Base-by-base conservation (phyloP, 1,140 invertebrate genomes). In the Drosophila biarmipes region DNA sequence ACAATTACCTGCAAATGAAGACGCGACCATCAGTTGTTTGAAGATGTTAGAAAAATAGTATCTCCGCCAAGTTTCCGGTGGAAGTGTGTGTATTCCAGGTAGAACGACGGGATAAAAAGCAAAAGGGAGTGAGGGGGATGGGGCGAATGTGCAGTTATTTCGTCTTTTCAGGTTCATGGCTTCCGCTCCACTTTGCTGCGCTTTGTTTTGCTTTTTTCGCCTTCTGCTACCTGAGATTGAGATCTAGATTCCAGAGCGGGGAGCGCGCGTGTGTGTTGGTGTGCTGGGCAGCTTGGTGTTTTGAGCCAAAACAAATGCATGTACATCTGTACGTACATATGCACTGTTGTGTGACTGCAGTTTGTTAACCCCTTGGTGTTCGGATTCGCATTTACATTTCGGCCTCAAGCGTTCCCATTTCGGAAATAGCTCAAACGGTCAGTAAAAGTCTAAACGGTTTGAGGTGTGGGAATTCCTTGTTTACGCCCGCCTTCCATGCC, bases 181-280 rank as follows among this genome's bases (percentile, higher is more conserved):
- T 85, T 85, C 81, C 81, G 81, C 79, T 85, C 81, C 67, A 85
- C 73, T 78, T 85, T 66, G 48, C 73, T 74, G 73, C 52, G 62
- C 62, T 86, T 86, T 85, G 75, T 74, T 86, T 77, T 84, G 57
- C 38, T 72, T 57, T 78, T 53, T 75, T 67, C 61, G 57, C 24
- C 27, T 42, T 45, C 27, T 51, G n/a, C n/a, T 64, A 34, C 34
- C 45, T 67, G 51, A 42, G 37, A 69, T 68, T 67, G 51, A 37
- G 37, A 69, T 68, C 62, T 68, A 63, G 43, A 73, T 45, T 68
- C 62, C 68, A 63, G 43, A 73, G 45, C 37, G 31, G 27, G 42
- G 24, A 46, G 58, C 35, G 17, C 29, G 15, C 15, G 15, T 63
- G 21, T 56, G 12, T 56, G n/a, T 59, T 34, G 48, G 56, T 46